Evolutionary conservation across 2,888 invertebrate species (phyloP).

Genomic region (Octonoba sinensis): DNA sequence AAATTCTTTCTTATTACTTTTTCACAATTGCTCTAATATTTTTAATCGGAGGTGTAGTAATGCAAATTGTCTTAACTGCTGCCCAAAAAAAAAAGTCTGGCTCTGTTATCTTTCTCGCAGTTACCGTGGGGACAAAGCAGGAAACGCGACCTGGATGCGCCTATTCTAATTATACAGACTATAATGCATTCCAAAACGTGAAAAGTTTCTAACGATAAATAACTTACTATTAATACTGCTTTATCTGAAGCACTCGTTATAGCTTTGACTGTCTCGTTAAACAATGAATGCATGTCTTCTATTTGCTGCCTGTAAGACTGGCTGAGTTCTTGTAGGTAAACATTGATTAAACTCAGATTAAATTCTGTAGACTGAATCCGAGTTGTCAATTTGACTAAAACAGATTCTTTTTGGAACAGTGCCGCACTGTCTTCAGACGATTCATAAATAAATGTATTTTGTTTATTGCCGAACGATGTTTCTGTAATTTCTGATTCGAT

Average conservation of each 20-base stretch:
- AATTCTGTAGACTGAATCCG: constrained; percentile 26
- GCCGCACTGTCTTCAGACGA: constrained; percentile 25
- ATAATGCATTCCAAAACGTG: too few relatives aligned
- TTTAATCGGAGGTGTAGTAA: too few relatives aligned
- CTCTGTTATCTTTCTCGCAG: too few relatives aligned
- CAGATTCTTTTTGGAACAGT: constrained; percentile 53
- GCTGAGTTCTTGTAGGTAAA: constrained; percentile 46
- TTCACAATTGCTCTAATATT: too few relatives aligned
- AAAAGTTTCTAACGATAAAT: neutral
- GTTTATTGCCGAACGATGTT: neutral
- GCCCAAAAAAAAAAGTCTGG: too few relatives aligned
- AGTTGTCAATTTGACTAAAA: constrained; percentile 26
- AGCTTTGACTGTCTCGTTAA: constrained; percentile 29
- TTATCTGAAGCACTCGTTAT: constrained; percentile 26
- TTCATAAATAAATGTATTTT: neutral
- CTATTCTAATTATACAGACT: too few relatives aligned
- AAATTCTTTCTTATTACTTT: too few relatives aligned
- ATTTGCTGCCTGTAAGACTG: constrained; percentile 44
- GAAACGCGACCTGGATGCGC: too few relatives aligned
- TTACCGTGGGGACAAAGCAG: too few relatives aligned
- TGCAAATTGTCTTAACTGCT: too few relatives aligned
- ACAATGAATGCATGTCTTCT: constrained; percentile 28
- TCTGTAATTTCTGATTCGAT: neutral
- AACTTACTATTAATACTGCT: constrained; percentile 38
- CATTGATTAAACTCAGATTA: constrained; percentile 38